A percentile compares a stretch with the other conserved stretches of the same genome.
Evolutionary conservation across 2,888 invertebrate species (phyloP).

Genomic region (Calliopum simillimum): DNA sequence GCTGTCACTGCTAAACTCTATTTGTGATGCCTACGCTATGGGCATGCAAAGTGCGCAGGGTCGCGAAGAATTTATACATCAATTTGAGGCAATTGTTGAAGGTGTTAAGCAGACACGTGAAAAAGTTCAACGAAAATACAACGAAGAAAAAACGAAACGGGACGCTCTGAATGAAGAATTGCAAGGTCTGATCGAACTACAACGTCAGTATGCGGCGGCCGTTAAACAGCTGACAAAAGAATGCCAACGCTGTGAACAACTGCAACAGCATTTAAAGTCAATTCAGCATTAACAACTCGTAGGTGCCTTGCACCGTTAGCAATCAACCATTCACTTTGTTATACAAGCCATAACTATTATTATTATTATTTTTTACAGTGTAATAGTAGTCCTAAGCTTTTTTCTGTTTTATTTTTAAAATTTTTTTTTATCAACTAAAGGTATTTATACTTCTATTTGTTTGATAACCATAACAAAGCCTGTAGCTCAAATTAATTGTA

Average conservation of each 20-base stretch:
- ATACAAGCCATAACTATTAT: not conserved
- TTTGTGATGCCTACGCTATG: slow-evolving; percentile 87
- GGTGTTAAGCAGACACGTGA: slow-evolving; percentile 88
- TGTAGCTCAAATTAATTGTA: slow-evolving; percentile 9
- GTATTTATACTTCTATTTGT: not conserved
- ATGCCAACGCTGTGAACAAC: slow-evolving; percentile 76
- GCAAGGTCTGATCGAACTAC: slow-evolving; percentile 75
- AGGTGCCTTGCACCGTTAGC: not conserved
- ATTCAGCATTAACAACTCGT: slow-evolving; percentile 53
- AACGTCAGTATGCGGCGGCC: slow-evolving; percentile 81
- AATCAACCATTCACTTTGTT: slow-evolving; percentile 5
- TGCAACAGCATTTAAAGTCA: slow-evolving; percentile 64
- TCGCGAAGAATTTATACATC: slow-evolving; percentile 89
- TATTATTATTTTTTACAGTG: not conserved
- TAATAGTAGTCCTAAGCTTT: not conserved
- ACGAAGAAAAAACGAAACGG: slow-evolving; percentile 76
- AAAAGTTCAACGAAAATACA: slow-evolving; percentile 76
- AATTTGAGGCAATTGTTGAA: slow-evolving; percentile 90
- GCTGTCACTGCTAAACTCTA: slow-evolving; percentile 86
- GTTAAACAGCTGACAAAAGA: slow-evolving; percentile 82
- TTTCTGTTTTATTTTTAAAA: slow-evolving; percentile 13
- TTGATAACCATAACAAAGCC: not conserved
- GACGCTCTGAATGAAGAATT: slow-evolving; percentile 75
- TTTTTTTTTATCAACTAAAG: not conserved
- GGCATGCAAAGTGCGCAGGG: slow-evolving; percentile 85